Base-by-base conservation (phyloP, 2,113 vertebrate species). In the Archocentrus centrarchus region DNA sequence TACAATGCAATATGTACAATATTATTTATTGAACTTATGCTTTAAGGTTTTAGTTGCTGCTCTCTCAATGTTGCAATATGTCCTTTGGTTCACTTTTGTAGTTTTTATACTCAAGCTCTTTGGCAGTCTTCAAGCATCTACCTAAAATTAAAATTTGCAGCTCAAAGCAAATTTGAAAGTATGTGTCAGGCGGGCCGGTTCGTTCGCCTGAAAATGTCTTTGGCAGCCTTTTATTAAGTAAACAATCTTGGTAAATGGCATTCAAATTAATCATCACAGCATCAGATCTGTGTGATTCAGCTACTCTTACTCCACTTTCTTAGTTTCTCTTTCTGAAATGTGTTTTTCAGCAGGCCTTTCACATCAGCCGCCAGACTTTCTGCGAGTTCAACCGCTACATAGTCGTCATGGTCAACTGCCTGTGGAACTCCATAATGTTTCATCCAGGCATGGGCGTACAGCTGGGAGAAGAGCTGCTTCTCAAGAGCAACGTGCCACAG, bases 381-480 rank as follows among this genome's bases (percentile, higher is more conserved):
- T 83, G 88, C 0, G 94, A 98, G 85, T 99, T 97, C 93, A 99
- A 99, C 95, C 90, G 93, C 35, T 98, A 98, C 75, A 22, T 97
- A 53, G 92, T 89, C 55, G 53, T 94, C 58, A 97, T 99, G 96
- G 97, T 99, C 77, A 97, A 94, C 87, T 97, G 96, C 81, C 93
- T 99, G 83, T 99, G 97, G 98, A 98, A 96, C 82, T 97, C 96
- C 47, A 96, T 58, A 66, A 94, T 86, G 3, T 97, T 97, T 90
- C 84, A 95, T 22, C 94, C 94, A 15, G 96, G 93, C 47, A 93
- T 90, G 8, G 95, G 92, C 2, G 61, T 97, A 13, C 10, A 76
- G 89, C 87, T 98, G 76, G 89, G 92, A 10, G 92, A 96, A 0
- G 37, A 96, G 83, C 59, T 97, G 76, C 93, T 99, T 50, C 84